Percentiles rank a stretch among this genome's conserved stretches.
Evolutionary conservation across 2,113 vertebrate genomes (phyloP).

Genomic region (Myrmophylax atrothorax): DNA sequence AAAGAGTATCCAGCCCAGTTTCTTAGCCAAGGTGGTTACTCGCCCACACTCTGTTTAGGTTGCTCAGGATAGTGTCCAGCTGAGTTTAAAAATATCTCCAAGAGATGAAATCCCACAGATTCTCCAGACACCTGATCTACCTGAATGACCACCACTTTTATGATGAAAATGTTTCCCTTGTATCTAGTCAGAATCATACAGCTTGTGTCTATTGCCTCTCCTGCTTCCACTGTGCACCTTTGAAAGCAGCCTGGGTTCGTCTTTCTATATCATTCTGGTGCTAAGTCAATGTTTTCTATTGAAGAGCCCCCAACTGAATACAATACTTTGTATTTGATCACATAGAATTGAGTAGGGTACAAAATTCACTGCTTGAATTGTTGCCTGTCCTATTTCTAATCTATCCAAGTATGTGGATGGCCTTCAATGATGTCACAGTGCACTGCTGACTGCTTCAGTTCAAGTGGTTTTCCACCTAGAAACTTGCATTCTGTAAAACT

Average conservation of each 20-base stretch:
- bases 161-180: accelerated
- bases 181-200: not conserved
- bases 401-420: not conserved
- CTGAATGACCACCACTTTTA: not conserved
- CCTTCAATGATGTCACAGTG: not conserved
- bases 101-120: not conserved
- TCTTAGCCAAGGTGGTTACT: not conserved
- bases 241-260: not conserved
- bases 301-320: not conserved
- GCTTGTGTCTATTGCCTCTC: accelerated
- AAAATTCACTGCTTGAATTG: not conserved
- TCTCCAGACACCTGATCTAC: accelerated
- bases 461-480: not conserved
- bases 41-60: not conserved
- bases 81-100: not conserved
- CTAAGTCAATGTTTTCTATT: not conserved
- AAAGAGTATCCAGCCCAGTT: not conserved
- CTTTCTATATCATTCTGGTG: not conserved
- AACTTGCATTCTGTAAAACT: not conserved
- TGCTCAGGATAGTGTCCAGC: not conserved
- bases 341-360: no score
- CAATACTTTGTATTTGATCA: not conserved
- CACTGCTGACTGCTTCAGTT: not conserved
- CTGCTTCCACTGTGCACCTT: not conserved
- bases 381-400: not conserved